Evolutionary conservation across 2,113 vertebrate genomes (phyloP), one percentile per base, ranked within the genome.

Genomic region (Ptychochromis oligacanthus): DNA sequence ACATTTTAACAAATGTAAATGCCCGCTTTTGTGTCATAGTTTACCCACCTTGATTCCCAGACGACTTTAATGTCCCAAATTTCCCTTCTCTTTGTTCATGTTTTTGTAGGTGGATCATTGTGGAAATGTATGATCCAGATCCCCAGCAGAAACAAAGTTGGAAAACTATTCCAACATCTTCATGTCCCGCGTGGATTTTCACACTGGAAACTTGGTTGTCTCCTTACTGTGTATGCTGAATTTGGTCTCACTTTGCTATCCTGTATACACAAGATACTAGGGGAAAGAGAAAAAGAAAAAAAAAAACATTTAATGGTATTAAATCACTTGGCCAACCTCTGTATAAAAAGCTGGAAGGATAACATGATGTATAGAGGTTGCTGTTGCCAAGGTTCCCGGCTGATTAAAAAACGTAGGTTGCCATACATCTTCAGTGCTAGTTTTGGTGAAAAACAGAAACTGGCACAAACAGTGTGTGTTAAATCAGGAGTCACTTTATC

Each of bases 311-410:
- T 62, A 54, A 74, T 75, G 75, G 56, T 60, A 36, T 85, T 75
- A 80, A 87, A 88, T 85, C 77, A 78, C 75, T 84, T 81, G 84
- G 79, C 81, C 79, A 61, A 62, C 79, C 88, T 89, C 60, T 84
- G 78, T n/a, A 74, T 52, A 20, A 67, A 28, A 46, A 75, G 24
- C 80, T 61, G 79, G 85, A 55, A 83, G 82, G 82, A 43, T 34
- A 80, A 65, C 54, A 13, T 83, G 86, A 90, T 85, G 83, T 61
- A 85, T 85, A 0, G 64, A 1, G 18, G 72, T 2, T 72, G 46
- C 2, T 46, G 77, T 31, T 83, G 88, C 88, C 86, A 87, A 87
- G 58, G 79, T 79, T 84, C 75, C 36, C 1, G n/a, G 43, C 65
- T 87, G 88, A 89, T 89, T 87, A 84, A 87, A 87, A 79, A 55